phyloP scores from a whole-genome alignment of 2,113 vertebrate genomes.

The Nycticryphes semicollaris region DNA sequence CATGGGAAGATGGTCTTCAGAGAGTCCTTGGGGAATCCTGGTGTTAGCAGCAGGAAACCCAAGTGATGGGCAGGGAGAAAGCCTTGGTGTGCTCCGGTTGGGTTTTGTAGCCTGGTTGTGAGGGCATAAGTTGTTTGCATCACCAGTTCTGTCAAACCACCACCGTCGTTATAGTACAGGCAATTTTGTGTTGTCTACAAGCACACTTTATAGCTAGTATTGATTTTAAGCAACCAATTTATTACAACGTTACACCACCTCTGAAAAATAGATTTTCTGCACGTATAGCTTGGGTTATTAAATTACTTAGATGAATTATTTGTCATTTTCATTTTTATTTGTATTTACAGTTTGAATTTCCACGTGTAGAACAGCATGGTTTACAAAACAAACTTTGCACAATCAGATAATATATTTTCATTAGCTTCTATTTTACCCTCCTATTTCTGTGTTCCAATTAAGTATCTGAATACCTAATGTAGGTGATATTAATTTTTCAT shows the following conservation, averaged over 20 bases:
- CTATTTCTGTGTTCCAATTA: neutral
- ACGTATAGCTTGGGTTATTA: neutral
- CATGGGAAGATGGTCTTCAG: neutral
- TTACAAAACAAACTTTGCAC: neutral
- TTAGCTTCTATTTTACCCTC: neutral
- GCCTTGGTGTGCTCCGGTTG: too few species aligned
- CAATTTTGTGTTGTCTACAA: neutral
- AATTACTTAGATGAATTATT: neutral
- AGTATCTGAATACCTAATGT: neutral
- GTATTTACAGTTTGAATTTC: neutral
- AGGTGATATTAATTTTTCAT: neutral
- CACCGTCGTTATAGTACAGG: neutral
- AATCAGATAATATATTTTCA: neutral
- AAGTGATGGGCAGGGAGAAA: neutral
- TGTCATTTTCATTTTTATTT: neutral
- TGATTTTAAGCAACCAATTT: neutral
- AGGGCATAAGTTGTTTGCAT: neutral
- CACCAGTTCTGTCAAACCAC: neutral
- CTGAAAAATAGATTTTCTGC: slow-evolving; percentile 8
- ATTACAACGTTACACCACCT: neutral
- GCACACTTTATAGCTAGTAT: neutral
- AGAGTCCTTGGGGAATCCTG: neutral
- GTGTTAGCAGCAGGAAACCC: neutral
- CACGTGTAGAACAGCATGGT: neutral
- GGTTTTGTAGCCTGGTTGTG: neutral